Conservation (phyloP, 2,888 invertebrate genomes). For the Hartigia nigra region DNA sequence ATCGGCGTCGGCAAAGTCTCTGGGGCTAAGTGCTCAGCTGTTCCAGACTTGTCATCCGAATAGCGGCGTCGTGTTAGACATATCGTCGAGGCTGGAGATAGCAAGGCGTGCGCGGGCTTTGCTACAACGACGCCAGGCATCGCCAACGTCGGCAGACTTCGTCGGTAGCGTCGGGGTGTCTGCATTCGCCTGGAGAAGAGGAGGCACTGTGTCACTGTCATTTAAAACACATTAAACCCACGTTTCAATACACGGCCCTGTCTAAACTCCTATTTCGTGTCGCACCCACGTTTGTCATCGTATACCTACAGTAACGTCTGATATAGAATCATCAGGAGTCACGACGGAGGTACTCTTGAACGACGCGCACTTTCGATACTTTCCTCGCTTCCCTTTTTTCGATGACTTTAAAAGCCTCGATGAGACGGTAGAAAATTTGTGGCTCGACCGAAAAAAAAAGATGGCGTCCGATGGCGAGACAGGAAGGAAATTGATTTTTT, state of each 20-base stretch:
- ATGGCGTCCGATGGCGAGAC: not conserved
- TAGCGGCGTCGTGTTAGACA: slow-evolving; percentile 20
- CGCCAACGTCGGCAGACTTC: slow-evolving; percentile 13
- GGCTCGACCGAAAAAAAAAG: not conserved
- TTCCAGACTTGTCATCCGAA: slow-evolving; percentile 49
- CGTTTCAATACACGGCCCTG: slow-evolving; percentile 26
- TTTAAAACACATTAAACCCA: slow-evolving; percentile 28
- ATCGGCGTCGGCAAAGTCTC: slow-evolving; percentile 15
- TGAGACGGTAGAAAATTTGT: not conserved
- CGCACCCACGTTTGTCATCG: slow-evolving; percentile 7
- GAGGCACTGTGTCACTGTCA: slow-evolving; percentile 25
- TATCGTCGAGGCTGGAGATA: slow-evolving; percentile 9
- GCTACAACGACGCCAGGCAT: not conserved
- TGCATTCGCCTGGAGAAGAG: not conserved
- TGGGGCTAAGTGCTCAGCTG: slow-evolving; percentile 59
- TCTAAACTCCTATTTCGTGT: slow-evolving; percentile 16
- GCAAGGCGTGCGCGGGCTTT: not conserved
- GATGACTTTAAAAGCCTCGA: not conserved
- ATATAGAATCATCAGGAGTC: not conserved
- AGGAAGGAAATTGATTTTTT: not conserved
- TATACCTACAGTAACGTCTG: not conserved
- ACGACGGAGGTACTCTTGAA: not conserved
- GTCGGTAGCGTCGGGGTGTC: slow-evolving; percentile 13
- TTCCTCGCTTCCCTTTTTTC: not conserved
- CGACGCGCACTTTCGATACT: not conserved